Base-by-base conservation (phyloP, 2,797 vertebrate genomes). In the Cyprinodon diabolis region DNA sequence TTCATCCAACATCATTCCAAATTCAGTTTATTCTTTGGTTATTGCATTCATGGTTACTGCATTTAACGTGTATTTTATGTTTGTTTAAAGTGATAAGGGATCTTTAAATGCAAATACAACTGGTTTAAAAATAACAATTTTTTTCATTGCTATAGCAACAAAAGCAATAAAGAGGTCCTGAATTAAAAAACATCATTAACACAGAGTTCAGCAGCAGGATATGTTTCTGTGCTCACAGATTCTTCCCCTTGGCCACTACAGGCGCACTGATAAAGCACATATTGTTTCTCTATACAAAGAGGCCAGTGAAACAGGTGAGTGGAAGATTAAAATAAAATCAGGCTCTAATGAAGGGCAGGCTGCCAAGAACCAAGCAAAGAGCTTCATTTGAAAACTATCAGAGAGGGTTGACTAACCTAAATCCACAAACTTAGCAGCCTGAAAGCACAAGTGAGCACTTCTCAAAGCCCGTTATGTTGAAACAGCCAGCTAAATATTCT, bases 331-430 rank as follows among this genome's bases (percentile, higher is more conserved):
- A 86, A 80, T 79, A 69, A 80, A 83, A 74, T 78, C 86, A 92
- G 90, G 84, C 88, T 80, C 80, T 87, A 87, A 91, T 83, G 72
- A 87, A 89, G 81, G 86, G 89, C 75, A 82, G 78, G 72, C 84
- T 92, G 88, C 90, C 91, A 93, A 93, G 92, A 91, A 86, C 63
- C 65, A 89, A 84, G 82, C 76, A 85, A 91, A 93, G 88, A 83
- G 89, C 86, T 87, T 89, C 72, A 89, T 90, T 94, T 91, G 78
- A 94, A 83, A 92, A 87, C 88, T 89, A 93, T 93, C 87, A 90
- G 82, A 82, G 85, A 90, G 78, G 90, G 90, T 86, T 88, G 84
- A 91, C 90, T 90, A 87, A 92, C 90, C 77, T 84, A 92, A 93
- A 93, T 93, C 84, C 80, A 91, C 89, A 94, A 80, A 89, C 94